Evolutionary conservation across 1,140 invertebrate species (phyloP).

Genomic region (Lethrus apterus): DNA sequence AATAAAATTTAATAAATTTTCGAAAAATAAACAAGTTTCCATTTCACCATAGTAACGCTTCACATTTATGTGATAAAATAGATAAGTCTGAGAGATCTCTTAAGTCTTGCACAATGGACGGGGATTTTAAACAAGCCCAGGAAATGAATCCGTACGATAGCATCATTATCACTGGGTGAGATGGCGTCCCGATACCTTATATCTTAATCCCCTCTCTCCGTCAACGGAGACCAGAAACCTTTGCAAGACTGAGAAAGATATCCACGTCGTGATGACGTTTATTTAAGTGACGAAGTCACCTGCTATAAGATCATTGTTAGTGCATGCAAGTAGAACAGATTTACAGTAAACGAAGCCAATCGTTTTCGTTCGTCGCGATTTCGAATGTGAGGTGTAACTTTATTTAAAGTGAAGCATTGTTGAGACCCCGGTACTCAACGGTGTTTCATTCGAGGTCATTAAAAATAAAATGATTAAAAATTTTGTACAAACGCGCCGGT

Average conservation of each 20-base stretch:
- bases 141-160: constrained; percentile 17
- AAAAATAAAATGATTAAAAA: too few species aligned
- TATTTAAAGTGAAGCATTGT: constrained; percentile 17
- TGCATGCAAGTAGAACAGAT: neutral
- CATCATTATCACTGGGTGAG: constrained; percentile 16
- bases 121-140: constrained; percentile 19
- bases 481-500: too few species aligned
- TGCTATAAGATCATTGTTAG: constrained; percentile 14
- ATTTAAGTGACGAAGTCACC: neutral
- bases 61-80: too few species aligned
- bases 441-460: too few species aligned
- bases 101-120: constrained; percentile 13
- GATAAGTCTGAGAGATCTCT: too few species aligned
- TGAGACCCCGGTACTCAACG: neutral
- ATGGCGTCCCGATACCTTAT: constrained; percentile 2
- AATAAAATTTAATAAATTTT: too few species aligned
- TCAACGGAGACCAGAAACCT: neutral
- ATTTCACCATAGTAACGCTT: too few species aligned
- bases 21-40: too few species aligned
- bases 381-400: constrained; percentile 6
- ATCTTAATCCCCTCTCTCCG: too few species aligned
- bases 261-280: neutral
- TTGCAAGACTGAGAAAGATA: neutral
- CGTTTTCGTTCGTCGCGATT: neutral
- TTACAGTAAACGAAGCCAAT: constrained; percentile 18